Evolutionary conservation across 2,113 vertebrate species (phyloP).

Genomic region (Syrrhaptes paradoxus): DNA sequence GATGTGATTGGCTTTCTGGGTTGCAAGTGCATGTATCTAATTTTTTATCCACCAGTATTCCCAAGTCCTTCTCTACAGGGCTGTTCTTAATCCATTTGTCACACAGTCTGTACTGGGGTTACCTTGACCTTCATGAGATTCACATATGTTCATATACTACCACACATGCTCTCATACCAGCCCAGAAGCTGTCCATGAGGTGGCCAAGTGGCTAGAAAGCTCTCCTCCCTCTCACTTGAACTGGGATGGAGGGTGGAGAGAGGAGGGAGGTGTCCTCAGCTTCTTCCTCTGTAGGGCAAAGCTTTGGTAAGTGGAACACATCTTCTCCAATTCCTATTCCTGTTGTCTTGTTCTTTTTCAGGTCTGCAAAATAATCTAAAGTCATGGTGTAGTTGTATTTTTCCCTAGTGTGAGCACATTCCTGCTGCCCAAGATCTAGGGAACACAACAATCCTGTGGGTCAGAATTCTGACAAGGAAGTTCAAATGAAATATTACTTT

Average conservation of each 20-base stretch:
- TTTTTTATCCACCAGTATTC: background rate
- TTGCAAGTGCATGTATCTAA: background rate
- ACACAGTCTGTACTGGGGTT: background rate
- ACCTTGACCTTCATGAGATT: background rate
- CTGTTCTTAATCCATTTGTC: background rate
- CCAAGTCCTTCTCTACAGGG: background rate
- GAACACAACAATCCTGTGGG: background rate
- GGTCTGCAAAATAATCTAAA: background rate
- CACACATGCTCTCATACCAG: background rate
- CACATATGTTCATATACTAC: background rate
- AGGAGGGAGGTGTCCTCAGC: background rate
- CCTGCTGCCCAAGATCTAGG: background rate
- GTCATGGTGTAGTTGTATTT: background rate
- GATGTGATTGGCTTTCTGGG: background rate
- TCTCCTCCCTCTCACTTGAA: background rate
- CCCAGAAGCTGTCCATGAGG: background rate
- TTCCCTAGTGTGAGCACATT: background rate
- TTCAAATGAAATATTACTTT: background rate
- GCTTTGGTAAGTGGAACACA: background rate
- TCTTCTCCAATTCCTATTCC: background rate
- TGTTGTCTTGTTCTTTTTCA: background rate
- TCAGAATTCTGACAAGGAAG: background rate
- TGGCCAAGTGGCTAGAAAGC: background rate
- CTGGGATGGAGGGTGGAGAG: fast-evolving
- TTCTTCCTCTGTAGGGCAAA: background rate